Evolutionary conservation across 2,113 vertebrate species (phyloP).

Genomic region (Pelvicachromis taeniatus): DNA sequence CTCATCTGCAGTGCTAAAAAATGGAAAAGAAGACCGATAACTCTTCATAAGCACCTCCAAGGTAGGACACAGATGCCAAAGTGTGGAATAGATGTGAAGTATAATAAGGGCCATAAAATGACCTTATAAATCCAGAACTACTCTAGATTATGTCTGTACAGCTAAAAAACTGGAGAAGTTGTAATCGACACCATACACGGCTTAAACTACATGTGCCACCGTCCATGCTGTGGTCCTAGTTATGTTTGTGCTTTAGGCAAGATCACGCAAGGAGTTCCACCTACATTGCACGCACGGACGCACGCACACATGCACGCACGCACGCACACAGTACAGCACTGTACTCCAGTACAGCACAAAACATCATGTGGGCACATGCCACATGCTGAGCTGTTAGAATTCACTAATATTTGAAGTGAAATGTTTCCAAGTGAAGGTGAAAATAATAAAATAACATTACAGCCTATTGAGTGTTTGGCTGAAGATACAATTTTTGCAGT

Average conservation of each 20-base stretch:
- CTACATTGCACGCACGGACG: not conserved
- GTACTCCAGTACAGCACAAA: not conserved
- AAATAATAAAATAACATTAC: not conserved
- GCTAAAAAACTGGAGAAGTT: not conserved
- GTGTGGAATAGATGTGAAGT: not conserved
- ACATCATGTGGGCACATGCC: not conserved
- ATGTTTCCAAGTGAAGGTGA: slow-evolving; percentile 1
- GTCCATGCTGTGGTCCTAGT: not conserved
- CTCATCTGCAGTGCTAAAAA: not conserved
- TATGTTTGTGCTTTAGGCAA: slow-evolving; percentile 21
- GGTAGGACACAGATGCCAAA: not conserved
- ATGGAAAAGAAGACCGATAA: not conserved
- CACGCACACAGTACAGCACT: too few species aligned
- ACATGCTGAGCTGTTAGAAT: not conserved
- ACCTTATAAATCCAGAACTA: not conserved
- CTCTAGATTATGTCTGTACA: not conserved
- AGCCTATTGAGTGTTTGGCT: not conserved
- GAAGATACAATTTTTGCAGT: not conserved
- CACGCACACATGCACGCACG: not conserved
- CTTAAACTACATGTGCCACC: not conserved
- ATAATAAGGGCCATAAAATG: not conserved
- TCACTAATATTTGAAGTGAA: not conserved
- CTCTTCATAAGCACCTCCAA: not conserved
- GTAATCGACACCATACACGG: not conserved
- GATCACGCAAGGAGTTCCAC: not conserved